Percentiles rank a stretch among this genome's conserved stretches.
Evolutionary conservation across 2,888 invertebrate genomes (phyloP).

Genomic region (Helleia helle): DNA sequence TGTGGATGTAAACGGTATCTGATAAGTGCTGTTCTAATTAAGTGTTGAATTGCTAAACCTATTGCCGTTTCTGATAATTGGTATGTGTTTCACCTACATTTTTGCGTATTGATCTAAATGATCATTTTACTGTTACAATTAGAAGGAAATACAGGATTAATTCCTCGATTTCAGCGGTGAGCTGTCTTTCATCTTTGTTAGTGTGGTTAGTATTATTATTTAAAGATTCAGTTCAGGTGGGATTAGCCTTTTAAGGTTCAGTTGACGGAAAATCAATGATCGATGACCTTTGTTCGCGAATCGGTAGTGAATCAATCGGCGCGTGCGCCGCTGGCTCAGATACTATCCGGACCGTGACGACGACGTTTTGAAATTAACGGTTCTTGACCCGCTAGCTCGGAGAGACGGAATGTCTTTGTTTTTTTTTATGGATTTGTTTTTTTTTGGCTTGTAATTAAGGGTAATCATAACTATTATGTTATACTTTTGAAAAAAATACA

Average conservation of each 20-base stretch:
- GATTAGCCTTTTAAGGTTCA: no score
- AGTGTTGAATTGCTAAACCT: constrained; percentile 7
- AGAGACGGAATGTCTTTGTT: neutral
- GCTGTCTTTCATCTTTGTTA: neutral
- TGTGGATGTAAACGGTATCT: constrained; percentile 2
- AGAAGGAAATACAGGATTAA: no score
- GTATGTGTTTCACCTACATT: constrained; percentile 6
- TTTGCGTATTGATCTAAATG: constrained; percentile 6
- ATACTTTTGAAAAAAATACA: no score
- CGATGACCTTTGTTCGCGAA: constrained; percentile 25
- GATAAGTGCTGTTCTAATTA: constrained; percentile 1
- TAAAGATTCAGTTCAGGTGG: no score
- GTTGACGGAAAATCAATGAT: constrained; percentile 19
- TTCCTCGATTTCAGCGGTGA: neutral
- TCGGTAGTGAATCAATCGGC: constrained; percentile 36
- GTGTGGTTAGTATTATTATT: no score
- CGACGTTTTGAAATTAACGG: constrained; percentile 29
- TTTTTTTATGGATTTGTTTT: neutral
- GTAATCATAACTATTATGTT: no score
- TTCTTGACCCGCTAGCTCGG: constrained; percentile 25
- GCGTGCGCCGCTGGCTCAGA: constrained; percentile 34
- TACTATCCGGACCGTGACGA: constrained; percentile 39
- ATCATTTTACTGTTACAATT: constrained; percentile 6
- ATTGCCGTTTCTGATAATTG: constrained; percentile 6
- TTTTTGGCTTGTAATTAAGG: no score